A percentile compares a stretch with the other conserved stretches of the same genome.
Evolutionary conservation across 1,140 invertebrate species (phyloP).

Genomic region (Ooceraea biroi): DNA sequence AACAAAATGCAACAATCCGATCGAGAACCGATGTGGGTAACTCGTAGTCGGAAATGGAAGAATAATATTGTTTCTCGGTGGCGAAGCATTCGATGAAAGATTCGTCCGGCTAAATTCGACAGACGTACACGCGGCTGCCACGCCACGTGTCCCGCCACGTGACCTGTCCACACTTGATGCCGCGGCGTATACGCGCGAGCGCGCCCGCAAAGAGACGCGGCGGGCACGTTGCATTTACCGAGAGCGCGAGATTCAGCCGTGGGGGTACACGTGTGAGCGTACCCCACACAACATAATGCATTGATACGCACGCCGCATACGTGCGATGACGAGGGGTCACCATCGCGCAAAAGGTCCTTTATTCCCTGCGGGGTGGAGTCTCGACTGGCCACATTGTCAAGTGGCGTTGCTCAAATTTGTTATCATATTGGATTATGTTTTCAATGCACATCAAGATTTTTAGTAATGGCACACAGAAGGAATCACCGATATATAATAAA

Average conservation of each 20-base stretch:
- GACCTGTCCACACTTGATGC: slow-evolving; percentile 68
- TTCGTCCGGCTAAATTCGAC: slow-evolving; percentile 51
- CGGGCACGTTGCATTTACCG: slow-evolving; percentile 38
- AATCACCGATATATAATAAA: background rate
- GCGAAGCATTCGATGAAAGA: slow-evolving; percentile 73
- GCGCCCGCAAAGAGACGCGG: slow-evolving; percentile 57
- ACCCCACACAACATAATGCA: slow-evolving; percentile 35
- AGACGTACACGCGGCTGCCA: slow-evolving; percentile 29
- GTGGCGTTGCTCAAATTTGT: slow-evolving; percentile 78
- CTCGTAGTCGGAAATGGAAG: slow-evolving; percentile 71
- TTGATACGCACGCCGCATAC: slow-evolving; percentile 18
- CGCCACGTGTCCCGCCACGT: slow-evolving; percentile 79
- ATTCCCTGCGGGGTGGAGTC: slow-evolving; percentile 63
- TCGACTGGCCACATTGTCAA: slow-evolving; percentile 81
- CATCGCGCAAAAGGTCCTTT: slow-evolving; percentile 67
- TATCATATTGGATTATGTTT: slow-evolving; percentile 77
- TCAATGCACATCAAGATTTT: background rate
- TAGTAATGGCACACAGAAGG: background rate
- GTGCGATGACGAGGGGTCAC: slow-evolving; percentile 46
- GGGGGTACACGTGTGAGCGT: slow-evolving; percentile 32
- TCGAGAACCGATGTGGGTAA: background rate
- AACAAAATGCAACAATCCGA: no score
- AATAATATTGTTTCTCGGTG: slow-evolving; percentile 77
- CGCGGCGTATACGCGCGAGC: slow-evolving; percentile 42
- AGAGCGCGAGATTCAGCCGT: slow-evolving; percentile 40